phyloP scores from a whole-genome alignment of 2,113 vertebrate species.

The Orcinus orca region DNA sequence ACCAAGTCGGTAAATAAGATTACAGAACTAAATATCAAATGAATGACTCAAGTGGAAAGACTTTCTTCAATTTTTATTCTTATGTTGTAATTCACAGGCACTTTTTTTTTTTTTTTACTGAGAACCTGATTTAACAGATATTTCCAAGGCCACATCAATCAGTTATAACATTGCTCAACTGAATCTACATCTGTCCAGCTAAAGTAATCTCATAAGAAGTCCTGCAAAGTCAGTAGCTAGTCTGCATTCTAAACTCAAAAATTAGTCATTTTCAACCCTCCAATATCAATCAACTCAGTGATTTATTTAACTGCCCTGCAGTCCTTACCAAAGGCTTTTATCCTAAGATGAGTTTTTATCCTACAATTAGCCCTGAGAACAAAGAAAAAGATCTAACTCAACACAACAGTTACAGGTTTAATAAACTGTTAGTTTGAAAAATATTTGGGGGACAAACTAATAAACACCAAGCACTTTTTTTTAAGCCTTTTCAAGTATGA shows the following conservation, averaged over 20 bases:
- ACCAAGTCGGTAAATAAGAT: neutral
- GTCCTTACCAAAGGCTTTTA: neutral
- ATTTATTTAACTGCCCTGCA: neutral
- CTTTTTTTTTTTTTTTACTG: neutral
- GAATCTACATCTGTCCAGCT: neutral
- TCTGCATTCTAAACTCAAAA: slow-evolving; percentile 13
- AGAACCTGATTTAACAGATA: neutral
- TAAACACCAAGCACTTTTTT: neutral
- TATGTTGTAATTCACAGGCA: neutral
- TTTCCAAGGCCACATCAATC: neutral
- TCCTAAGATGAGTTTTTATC: neutral
- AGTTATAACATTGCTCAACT: neutral
- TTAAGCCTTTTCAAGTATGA: neutral
- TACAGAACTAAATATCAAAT: slow-evolving; percentile 8
- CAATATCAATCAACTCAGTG: neutral
- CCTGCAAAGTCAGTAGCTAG: neutral
- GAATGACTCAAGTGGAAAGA: neutral
- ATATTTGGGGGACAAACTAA: neutral
- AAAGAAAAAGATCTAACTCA: neutral
- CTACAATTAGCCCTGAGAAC: neutral
- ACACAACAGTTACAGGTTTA: neutral
- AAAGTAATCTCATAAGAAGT: slow-evolving; percentile 24
- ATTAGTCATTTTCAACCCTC: neutral
- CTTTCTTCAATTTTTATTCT: slow-evolving; percentile 2
- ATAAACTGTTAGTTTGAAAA: neutral